Evolutionary conservation across 35 echinoderm and acorn worm species (phyloP).

Genomic region (Eucidaris tribuloides): DNA sequence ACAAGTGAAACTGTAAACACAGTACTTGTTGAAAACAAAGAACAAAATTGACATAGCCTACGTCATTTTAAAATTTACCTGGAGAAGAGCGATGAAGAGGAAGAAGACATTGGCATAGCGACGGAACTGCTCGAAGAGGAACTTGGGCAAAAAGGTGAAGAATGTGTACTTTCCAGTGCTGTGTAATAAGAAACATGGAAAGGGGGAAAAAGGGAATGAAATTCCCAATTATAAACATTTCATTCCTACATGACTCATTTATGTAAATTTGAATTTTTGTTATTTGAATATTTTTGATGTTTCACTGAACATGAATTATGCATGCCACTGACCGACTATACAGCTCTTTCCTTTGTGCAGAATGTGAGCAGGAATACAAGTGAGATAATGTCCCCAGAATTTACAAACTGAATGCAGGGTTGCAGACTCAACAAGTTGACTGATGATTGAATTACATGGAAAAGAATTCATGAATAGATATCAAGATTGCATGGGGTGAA

Average conservation of each 20-base stretch:
- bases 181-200: slow-evolving; percentile 17
- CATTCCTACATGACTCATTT: background rate
- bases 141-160: slow-evolving; percentile 93
- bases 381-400: too few species aligned
- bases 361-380: background rate
- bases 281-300: background rate
- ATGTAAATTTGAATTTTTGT: background rate
- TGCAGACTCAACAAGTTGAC: too few species aligned
- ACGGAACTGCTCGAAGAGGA: slow-evolving; percentile 98
- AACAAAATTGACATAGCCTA: too few species aligned
- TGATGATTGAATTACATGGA: too few species aligned
- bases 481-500: too few species aligned
- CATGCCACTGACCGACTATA: background rate
- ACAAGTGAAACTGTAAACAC: too few species aligned
- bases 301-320: background rate
- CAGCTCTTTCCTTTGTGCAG: background rate
- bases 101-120: slow-evolving; percentile 99
- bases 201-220: background rate
- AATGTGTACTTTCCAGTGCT: slow-evolving; percentile 96
- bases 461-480: too few species aligned
- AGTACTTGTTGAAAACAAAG: too few species aligned
- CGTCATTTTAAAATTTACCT: too few species aligned
- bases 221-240: background rate
- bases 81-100: slow-evolving; percentile 92
- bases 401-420: too few species aligned